Percentiles rank a stretch among this genome's conserved stretches.
phyloP scores from a whole-genome alignment of 1,140 invertebrate species.

The Rhopalosiphum padi region DNA sequence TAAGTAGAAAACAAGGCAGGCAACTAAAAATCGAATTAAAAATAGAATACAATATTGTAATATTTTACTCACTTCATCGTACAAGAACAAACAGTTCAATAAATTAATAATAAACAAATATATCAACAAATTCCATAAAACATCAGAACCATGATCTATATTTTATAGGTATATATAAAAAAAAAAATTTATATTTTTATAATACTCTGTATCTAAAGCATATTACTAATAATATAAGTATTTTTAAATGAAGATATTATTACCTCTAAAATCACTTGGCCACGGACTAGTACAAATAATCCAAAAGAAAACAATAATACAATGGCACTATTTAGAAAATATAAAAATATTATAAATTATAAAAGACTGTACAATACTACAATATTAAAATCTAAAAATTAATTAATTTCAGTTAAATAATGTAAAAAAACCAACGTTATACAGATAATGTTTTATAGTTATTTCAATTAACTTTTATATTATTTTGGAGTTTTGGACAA shows the following conservation, averaged over 20 bases:
- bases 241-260: neutral
- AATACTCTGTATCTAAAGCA: neutral
- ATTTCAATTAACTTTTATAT: neutral
- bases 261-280: conserved; percentile 27
- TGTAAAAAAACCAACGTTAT: neutral
- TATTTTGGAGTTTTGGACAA: neutral
- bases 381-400: neutral
- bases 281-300: neutral
- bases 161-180: neutral
- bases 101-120: conserved; percentile 2
- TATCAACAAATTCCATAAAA: neutral
- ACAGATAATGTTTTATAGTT: too few species aligned
- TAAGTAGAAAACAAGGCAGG: neutral
- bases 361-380: neutral
- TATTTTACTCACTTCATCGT: conserved; percentile 26
- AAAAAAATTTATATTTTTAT: neutral
- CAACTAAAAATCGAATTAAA: neutral
- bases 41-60: neutral
- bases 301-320: neutral
- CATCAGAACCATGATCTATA: neutral
- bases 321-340: neutral
- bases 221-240: neutral
- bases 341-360: neutral
- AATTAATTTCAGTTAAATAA: neutral
- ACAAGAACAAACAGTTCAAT: conserved; percentile 15